Percentiles rank a stretch among this genome's conserved stretches.
phyloP scores from a whole-genome alignment of 2,113 vertebrate genomes.

The Rhodinocichla rosea region DNA sequence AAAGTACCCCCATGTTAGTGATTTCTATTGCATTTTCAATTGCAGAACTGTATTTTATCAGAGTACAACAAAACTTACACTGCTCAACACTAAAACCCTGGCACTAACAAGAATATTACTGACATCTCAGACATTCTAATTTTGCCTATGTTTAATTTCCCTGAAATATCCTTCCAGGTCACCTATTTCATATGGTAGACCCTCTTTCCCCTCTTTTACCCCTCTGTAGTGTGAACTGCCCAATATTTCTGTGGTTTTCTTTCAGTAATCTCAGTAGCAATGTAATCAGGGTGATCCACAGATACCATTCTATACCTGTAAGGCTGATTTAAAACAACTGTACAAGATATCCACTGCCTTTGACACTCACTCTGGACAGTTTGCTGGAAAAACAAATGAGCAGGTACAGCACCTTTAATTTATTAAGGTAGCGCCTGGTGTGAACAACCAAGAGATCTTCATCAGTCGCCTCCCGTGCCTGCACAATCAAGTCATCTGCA shows the following conservation, averaged over 20 bases:
- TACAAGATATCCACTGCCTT: background rate
- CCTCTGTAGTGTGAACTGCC: background rate
- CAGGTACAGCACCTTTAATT: slow-evolving; percentile 85
- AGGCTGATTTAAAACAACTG: background rate
- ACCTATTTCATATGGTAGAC: background rate
- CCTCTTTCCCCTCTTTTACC: background rate
- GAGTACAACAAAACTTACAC: background rate
- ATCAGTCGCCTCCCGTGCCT: slow-evolving; percentile 88
- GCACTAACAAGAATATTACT: background rate
- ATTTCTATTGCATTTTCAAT: background rate
- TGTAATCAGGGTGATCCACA: background rate
- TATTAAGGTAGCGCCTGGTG: slow-evolving; percentile 88
- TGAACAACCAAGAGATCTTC: slow-evolving; percentile 92
- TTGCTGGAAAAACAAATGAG: background rate
- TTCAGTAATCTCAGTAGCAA: background rate
- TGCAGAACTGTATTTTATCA: background rate
- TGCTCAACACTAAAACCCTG: background rate
- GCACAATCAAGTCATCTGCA: slow-evolving; percentile 84
- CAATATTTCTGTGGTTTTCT: background rate
- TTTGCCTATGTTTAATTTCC: background rate
- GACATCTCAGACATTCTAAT: background rate
- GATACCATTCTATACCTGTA: too few species aligned
- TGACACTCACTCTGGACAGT: background rate
- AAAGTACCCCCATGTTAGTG: background rate
- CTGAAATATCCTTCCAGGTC: background rate